Base-by-base conservation (phyloP, 2,113 vertebrate species). In the Pandion haliaetus region DNA sequence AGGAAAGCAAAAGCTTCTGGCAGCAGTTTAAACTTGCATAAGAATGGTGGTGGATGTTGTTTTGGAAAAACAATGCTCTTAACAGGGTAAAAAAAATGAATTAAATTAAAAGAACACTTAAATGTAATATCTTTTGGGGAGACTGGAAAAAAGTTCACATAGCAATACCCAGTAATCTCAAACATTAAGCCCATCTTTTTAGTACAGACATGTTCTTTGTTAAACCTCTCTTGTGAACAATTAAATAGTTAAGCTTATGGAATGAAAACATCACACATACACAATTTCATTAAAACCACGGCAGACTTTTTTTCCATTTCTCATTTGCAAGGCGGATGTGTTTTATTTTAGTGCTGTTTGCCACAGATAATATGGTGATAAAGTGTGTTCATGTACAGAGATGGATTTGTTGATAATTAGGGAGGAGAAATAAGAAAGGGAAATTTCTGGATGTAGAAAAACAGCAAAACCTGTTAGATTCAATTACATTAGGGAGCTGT, bases 1-100 rank as follows among this genome's bases (percentile, higher is more conserved):
- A 59, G 57, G 65, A 67, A 82, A 93, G 67, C 61, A 87, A 89
- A 93, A 90, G 82, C 24, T 83, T 72, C 77, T 88, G 59, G 83
- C 73, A 83, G 80, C 65, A 81, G 28, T 40, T 84, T 52, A 59
- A 71, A 47, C 36, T 9, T 49, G 40, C 23, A 36, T 70, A 47
- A 74, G 32, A 95, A 76, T 32, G 31, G 42, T 54, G 24, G 34
- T 36, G 29, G 58, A 29, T 44, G 2, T 45, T 49, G 63, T 83
- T 78, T 23, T 0, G 0, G 3, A 31, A 71, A 65, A 88, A 10
- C 2, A 21, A 16, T 0, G 1, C 4, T 84, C 17, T 71, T 55
- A 81, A 70, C 2, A 1, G 25, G 5, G 13, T 2, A 10, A 29
- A 54, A 80, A 83, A 80, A 83, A 29, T 15, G 12, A 76, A 71